Evolutionary conservation across 2,888 invertebrate species (phyloP).

Genomic region (Netelia inedita): DNA sequence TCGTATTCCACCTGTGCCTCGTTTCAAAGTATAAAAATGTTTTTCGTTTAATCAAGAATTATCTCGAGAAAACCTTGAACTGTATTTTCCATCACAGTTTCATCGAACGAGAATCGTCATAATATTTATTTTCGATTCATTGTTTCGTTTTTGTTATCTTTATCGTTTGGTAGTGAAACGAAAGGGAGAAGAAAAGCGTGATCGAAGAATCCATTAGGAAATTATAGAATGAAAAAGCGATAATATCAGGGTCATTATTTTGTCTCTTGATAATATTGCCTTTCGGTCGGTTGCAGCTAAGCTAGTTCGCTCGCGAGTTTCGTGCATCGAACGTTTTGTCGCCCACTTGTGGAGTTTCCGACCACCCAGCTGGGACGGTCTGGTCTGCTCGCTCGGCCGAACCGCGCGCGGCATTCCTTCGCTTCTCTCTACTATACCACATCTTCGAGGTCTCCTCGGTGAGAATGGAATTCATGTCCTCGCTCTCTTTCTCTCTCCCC

Average conservation of each 20-base stretch:
- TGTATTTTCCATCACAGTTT: neutral
- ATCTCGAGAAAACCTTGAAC: neutral
- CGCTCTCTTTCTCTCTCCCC: slow-evolving; percentile 30
- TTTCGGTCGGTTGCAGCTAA: slow-evolving; percentile 3
- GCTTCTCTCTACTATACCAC: slow-evolving; percentile 44
- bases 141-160: neutral
- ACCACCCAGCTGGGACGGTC: slow-evolving; percentile 69
- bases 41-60: neutral
- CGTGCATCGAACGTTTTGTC: slow-evolving; percentile 67
- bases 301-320: slow-evolving; percentile 47
- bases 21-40: neutral
- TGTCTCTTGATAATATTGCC: neutral
- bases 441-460: slow-evolving; percentile 57
- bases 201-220: slow-evolving; percentile 2
- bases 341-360: slow-evolving; percentile 75
- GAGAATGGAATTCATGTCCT: slow-evolving; percentile 67
- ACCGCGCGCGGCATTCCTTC: slow-evolving; percentile 61
- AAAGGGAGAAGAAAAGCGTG: too few relatives aligned
- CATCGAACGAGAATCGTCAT: neutral
- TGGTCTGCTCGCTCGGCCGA: slow-evolving; percentile 57
- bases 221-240: slow-evolving; percentile 24
- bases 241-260: neutral
- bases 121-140: neutral
- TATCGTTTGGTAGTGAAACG: neutral
- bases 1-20: neutral